Evolutionary conservation across 2,888 invertebrate species (phyloP), one percentile per base, ranked within the genome.

Genomic region (Philereme transversata): DNA sequence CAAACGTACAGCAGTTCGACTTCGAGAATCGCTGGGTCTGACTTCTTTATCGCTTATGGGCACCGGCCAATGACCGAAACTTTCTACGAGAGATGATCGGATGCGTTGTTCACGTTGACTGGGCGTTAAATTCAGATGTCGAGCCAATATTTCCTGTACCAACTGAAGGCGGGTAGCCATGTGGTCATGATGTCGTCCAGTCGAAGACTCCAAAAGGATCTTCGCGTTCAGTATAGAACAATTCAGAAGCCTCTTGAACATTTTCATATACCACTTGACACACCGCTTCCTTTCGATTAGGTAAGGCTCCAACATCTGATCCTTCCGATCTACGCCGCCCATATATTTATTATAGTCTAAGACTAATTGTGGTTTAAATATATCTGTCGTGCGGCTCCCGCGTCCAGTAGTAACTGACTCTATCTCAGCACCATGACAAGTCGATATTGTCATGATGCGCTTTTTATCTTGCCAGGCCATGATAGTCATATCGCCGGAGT

Each of bases 341-440:
- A 48, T 48, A 35, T 48, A 35, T 48, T 48, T 48, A 6, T 48
- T 48, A 7, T 48, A 48, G 6, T 48, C 48, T 48, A 48, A 10
- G 4, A 48, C 35, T 10, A 48, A n/a, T 35, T 10, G 6, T 0
- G 48, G 48, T 36, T 48, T 48, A 6, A 10, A 48, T 8, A 10
- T 4, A n/a, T 10, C 10, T 8, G 10, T 10, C 35, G 35, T 3
- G 6, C 6, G 10, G 10, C 10, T 44, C 4, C 44, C 48, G 35
- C 10, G 35, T 4, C 48, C n/a, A 9, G 35, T 48, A 35, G 35
- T 35, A 4, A 48, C 6, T 1, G 48, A 35, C 5, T 4, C 35
- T 6, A 4, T n/a, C 1, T 9, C 35, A n/a, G 35, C 48, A 10
- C 34, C 48, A 10, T 48, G 48, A 8, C 9, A 50, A 0, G 49